phyloP scores from a whole-genome alignment of 2,113 vertebrate species.

The Opisthocomus hoazin region DNA sequence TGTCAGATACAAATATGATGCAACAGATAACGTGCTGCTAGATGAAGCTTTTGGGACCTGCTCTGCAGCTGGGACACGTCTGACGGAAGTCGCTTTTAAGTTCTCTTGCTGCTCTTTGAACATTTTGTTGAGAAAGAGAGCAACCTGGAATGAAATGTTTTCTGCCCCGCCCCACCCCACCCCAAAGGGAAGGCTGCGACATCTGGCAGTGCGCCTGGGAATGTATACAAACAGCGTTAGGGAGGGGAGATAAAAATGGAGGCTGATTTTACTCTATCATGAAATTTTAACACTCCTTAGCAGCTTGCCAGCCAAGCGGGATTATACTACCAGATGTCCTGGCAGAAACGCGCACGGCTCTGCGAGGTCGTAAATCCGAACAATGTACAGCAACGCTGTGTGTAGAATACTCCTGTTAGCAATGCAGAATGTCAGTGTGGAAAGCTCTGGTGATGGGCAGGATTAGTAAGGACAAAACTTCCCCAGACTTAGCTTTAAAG shows the following conservation, averaged over 20 bases:
- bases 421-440: not conserved
- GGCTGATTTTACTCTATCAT: not conserved
- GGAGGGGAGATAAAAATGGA: conserved; percentile 3
- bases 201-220: not conserved
- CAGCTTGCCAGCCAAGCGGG: not conserved
- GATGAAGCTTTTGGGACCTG: not conserved
- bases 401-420: not conserved
- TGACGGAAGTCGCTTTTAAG: not conserved
- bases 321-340: conserved; percentile 50
- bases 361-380: conserved; percentile 35
- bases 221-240: not conserved
- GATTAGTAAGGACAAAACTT: not conserved
- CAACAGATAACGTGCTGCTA: not conserved
- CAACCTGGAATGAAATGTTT: not conserved
- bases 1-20: not conserved
- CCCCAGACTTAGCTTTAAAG: not conserved
- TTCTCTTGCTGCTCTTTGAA: not conserved
- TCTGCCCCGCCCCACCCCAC: not conserved
- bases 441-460: not conserved
- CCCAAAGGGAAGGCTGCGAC: not conserved
- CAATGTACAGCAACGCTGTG: not conserved
- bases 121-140: not conserved
- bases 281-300: conserved; percentile 14
- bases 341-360: not conserved
- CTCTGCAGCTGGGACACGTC: not conserved